Conservation (phyloP, 2,888 invertebrate genomes). For the Folsomia candida region DNA sequence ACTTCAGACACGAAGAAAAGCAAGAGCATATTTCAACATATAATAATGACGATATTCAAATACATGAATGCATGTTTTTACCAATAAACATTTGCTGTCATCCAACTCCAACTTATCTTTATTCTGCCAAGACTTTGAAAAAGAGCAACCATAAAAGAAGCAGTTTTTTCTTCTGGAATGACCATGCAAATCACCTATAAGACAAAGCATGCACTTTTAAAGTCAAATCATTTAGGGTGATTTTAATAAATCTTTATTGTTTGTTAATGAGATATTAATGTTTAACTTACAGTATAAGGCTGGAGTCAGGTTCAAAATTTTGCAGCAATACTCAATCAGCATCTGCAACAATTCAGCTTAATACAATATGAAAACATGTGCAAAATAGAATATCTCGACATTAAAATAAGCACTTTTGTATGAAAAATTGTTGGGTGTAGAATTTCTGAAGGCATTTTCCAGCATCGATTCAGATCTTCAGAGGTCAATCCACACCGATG, state of each 20-base stretch:
- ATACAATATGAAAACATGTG: neutral
- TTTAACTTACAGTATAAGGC: conserved; percentile 76
- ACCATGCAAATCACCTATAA: conserved; percentile 89
- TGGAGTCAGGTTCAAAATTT: conserved; percentile 22
- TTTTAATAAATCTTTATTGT: too few relatives aligned
- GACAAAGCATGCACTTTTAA: too few relatives aligned
- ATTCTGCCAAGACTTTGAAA: conserved; percentile 41
- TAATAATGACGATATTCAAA: neutral
- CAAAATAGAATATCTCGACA: neutral
- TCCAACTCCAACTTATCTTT: conserved; percentile 38
- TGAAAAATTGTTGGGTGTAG: conserved; percentile 80
- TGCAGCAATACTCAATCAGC: conserved; percentile 45
- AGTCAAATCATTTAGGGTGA: too few relatives aligned
- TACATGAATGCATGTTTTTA: neutral
- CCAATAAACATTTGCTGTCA: conserved; percentile 28
- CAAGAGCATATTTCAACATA: neutral
- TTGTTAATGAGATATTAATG: too few relatives aligned
- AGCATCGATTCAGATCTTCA: conserved; percentile 80
- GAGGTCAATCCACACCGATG: conserved; percentile 79
- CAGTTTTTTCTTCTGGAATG: conserved; percentile 94
- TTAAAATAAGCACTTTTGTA: conserved; percentile 62
- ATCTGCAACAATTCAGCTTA: conserved; percentile 20
- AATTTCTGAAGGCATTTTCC: conserved; percentile 72
- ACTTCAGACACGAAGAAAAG: conserved; percentile 56
- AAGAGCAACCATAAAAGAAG: conserved; percentile 85